These are phyloP conservation scores for Apteryx owenii DNA, from an alignment of 2,113 vertebrate species.

Conservation along the genomic window DNA sequence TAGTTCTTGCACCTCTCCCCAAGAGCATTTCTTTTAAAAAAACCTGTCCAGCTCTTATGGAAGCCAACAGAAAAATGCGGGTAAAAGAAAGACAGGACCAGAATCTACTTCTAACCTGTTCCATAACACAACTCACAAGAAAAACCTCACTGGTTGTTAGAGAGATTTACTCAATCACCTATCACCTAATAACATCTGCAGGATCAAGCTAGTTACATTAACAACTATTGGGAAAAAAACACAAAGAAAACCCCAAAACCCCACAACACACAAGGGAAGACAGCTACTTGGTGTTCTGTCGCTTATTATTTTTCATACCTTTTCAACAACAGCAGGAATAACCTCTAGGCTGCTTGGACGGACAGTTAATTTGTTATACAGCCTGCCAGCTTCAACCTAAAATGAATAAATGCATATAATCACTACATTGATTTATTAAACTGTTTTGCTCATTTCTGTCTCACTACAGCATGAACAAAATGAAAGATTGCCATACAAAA, in stretches of 20 bases:
- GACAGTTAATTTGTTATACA: constrained; percentile 93
- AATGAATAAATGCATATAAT: neutral
- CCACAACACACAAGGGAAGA: neutral
- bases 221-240: neutral
- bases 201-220: neutral
- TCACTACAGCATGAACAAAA: neutral
- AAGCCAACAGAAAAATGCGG: neutral
- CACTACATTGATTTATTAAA: neutral
- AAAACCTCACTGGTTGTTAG: neutral
- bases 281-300: neutral
- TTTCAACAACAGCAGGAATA: constrained; percentile 91
- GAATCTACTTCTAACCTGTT: neutral
- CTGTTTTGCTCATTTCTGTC: neutral
- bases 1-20: neutral
- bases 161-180: neutral
- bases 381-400: constrained; percentile 93
- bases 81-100: neutral
- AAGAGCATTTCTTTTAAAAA: neutral
- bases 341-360: constrained; percentile 87
- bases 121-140: neutral
- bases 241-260: neutral
- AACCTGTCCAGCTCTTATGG: neutral
- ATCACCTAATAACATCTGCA: neutral
- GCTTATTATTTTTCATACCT: constrained; percentile 79
- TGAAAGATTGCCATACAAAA: neutral